Evolutionary conservation across 1,140 invertebrate genomes (phyloP).

Genomic region (Protaetia brevitarsis): DNA sequence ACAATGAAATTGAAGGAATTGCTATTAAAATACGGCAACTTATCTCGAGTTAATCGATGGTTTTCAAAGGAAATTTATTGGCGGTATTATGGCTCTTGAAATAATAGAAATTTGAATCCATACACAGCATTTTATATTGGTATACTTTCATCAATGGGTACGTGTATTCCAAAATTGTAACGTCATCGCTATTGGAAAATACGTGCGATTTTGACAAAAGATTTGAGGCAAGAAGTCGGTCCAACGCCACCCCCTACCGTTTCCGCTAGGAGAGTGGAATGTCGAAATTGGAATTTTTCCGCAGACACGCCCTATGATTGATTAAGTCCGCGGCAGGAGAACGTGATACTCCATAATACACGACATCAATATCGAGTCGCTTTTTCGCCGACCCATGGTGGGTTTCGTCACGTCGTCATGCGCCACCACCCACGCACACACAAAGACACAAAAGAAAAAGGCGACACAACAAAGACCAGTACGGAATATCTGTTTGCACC

Average conservation of each 20-base stretch:
- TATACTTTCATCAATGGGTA: neutral
- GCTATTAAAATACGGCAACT: too few species aligned
- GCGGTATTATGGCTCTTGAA: too few species aligned
- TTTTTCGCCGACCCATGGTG: neutral
- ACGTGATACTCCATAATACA: slow-evolving; percentile 11
- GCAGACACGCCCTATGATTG: neutral
- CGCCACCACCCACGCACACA: too few species aligned
- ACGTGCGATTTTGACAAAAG: too few species aligned
- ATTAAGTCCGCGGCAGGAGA: neutral
- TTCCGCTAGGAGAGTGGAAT: too few species aligned
- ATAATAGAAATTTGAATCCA: neutral
- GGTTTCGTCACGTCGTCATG: neutral
- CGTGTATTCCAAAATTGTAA: too few species aligned
- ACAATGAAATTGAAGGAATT: too few species aligned
- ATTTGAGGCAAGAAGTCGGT: too few species aligned
- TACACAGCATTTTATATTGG: neutral
- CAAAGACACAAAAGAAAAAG: neutral
- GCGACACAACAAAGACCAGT: neutral
- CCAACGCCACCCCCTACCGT: neutral
- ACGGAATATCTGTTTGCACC: slow-evolving; percentile 8
- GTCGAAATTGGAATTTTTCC: neutral
- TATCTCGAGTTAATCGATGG: too few species aligned
- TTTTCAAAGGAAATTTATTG: too few species aligned
- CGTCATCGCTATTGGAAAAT: neutral
- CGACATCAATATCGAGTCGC: neutral